Conservation (phyloP, 2,888 invertebrate species). For the Andrena bicolor region DNA sequence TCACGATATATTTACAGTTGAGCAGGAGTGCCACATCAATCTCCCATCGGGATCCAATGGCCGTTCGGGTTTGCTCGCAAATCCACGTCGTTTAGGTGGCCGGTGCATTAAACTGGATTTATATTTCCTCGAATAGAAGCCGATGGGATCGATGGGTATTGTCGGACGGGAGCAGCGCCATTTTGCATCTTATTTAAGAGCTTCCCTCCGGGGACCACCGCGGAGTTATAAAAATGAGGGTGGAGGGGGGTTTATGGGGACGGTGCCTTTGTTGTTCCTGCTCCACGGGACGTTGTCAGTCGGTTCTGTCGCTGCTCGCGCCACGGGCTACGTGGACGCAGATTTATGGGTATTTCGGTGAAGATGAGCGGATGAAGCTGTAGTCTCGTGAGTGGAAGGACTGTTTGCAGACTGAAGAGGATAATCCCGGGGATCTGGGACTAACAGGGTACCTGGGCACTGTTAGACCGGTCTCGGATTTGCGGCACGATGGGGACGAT, state of each 20-base stretch:
- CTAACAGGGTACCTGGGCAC: background rate
- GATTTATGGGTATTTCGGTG: constrained; percentile 25
- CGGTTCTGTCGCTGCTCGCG: background rate
- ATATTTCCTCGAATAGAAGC: constrained; percentile 58
- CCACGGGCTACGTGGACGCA: background rate
- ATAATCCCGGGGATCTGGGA: constrained; percentile 30
- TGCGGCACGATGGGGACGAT: background rate
- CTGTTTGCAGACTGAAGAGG: constrained; percentile 17
- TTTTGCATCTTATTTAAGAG: constrained; percentile 52
- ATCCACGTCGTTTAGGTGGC: constrained; percentile 58
- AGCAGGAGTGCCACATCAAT: constrained; percentile 46
- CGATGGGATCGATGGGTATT: constrained; percentile 56
- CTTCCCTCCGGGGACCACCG: background rate
- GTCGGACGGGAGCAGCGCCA: constrained; percentile 30
- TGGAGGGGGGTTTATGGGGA: background rate
- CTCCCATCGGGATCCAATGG: constrained; percentile 47
- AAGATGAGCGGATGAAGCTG: constrained; percentile 6
- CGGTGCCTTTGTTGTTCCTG: constrained; percentile 7
- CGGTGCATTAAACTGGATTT: constrained; percentile 65
- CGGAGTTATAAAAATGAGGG: constrained; percentile 3
- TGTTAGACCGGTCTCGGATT: background rate
- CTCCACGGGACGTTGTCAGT: background rate
- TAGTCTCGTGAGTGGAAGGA: background rate
- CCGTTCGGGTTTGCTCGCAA: constrained; percentile 55
- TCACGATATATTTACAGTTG: constrained; percentile 53